Percentiles rank a stretch among this genome's conserved stretches.
Evolutionary conservation across 2,888 invertebrate genomes (phyloP).

Genomic region (Criorhina ranunculi): DNA sequence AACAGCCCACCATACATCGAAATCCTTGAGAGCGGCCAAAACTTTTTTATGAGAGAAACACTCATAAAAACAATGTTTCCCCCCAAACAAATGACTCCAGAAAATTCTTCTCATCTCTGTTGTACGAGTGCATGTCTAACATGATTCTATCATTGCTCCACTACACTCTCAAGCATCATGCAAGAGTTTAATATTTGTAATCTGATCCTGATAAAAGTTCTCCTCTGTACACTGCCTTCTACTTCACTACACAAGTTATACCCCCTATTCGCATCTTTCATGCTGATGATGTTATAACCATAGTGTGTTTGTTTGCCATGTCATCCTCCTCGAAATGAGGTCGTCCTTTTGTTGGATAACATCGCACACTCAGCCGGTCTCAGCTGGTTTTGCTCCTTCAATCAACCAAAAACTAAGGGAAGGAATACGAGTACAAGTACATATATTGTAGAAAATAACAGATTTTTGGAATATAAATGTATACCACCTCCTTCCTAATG

Average conservation of each 20-base stretch:
- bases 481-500: slow-evolving; percentile 30
- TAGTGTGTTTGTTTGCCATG: slow-evolving; percentile 9
- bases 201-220: slow-evolving; percentile 62
- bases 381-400: slow-evolving; percentile 39
- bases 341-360: slow-evolving; percentile 47
- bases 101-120: too few species aligned
- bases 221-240: neutral
- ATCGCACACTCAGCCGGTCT: slow-evolving; percentile 31
- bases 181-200: slow-evolving; percentile 59
- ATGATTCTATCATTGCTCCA: slow-evolving; percentile 42
- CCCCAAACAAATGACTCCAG: too few species aligned
- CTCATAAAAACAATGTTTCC: neutral
- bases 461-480: slow-evolving; percentile 28
- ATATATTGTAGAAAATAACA: slow-evolving; percentile 28
- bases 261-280: neutral
- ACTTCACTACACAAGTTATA: neutral
- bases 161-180: slow-evolving; percentile 36
- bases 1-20: too few species aligned
- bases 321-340: slow-evolving; percentile 53
- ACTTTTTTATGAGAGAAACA: too few species aligned
- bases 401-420: slow-evolving; percentile 17
- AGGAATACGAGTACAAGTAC: neutral
- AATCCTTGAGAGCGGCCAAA: too few species aligned
- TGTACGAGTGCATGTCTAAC: slow-evolving; percentile 37
- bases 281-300: slow-evolving; percentile 6